Evolutionary conservation across 2,113 vertebrate genomes (phyloP).

Genomic region (Pampusana beccarii): DNA sequence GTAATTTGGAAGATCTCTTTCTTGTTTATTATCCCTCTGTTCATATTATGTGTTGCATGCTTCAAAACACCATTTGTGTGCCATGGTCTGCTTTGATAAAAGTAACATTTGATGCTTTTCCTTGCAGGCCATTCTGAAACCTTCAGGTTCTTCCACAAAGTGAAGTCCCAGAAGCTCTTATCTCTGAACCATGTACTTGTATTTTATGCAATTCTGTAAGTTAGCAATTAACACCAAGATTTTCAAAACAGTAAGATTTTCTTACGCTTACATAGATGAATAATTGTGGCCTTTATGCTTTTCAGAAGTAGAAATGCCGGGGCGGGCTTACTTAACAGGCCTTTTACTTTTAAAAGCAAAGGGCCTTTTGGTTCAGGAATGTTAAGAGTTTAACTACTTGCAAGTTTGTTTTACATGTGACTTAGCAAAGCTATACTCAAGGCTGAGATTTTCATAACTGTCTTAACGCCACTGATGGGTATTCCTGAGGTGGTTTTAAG

Average conservation of each 20-base stretch:
- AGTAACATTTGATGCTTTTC: not conserved
- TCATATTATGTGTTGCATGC: not conserved
- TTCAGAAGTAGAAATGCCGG: not conserved
- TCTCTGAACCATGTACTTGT: conserved; percentile 85
- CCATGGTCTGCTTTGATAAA: not conserved
- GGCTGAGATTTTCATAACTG: not conserved
- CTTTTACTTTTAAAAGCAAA: not conserved
- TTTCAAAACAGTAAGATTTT: not conserved
- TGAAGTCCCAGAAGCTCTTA: conserved; percentile 71
- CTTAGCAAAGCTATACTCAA: not conserved
- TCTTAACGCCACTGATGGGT: not conserved
- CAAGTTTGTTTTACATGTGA: not conserved
- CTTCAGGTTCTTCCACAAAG: conserved; percentile 52
- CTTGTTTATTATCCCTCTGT: not conserved
- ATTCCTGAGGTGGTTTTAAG: not conserved
- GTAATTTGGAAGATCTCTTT: not conserved
- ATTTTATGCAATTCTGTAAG: conserved; percentile 90
- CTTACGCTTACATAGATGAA: not conserved
- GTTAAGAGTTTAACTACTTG: not conserved
- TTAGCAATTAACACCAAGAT: conserved; percentile 8
- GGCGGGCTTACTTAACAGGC: not conserved
- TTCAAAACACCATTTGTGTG: not conserved
- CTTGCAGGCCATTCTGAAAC: conserved; percentile 70
- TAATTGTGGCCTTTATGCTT: not conserved
- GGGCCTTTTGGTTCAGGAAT: not conserved